Conservation (phyloP, 2,888 invertebrate species). For the Lasioglossum malachurum region DNA sequence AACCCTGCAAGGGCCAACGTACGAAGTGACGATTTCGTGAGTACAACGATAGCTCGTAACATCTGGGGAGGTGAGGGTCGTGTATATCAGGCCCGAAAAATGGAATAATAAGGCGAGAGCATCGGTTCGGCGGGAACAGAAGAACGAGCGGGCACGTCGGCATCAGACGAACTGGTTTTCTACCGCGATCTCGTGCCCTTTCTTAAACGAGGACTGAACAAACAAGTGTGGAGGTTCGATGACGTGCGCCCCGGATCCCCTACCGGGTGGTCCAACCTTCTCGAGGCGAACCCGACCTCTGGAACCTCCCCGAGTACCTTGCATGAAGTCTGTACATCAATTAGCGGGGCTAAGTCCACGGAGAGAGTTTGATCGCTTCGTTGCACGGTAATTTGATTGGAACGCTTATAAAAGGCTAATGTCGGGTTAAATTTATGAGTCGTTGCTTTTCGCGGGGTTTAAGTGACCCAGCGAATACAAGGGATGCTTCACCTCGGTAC, state of each 20-base stretch:
- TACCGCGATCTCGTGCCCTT: slow-evolving; percentile 31
- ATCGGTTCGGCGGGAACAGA: slow-evolving; percentile 1
- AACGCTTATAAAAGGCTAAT: slow-evolving; percentile 29
- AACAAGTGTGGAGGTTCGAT: slow-evolving; percentile 50
- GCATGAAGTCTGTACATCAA: slow-evolving; percentile 48
- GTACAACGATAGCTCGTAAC: not conserved
- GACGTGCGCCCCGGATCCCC: slow-evolving; percentile 45
- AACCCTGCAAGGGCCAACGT: too few relatives aligned
- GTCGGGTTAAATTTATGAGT: not conserved
- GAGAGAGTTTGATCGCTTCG: slow-evolving; percentile 36
- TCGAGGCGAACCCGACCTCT: slow-evolving; percentile 24
- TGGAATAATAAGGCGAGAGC: slow-evolving; percentile 17
- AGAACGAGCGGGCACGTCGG: slow-evolving; percentile 2
- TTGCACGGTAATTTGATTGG: slow-evolving; percentile 33
- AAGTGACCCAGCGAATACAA: not conserved
- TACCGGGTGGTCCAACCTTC: slow-evolving; percentile 58
- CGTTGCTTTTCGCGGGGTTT: not conserved
- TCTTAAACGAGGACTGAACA: slow-evolving; percentile 35
- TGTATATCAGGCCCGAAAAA: slow-evolving; percentile 24
- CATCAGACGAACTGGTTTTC: slow-evolving; percentile 46
- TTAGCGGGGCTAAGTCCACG: slow-evolving; percentile 40
- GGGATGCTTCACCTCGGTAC: not conserved
- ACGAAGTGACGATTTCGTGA: not conserved
- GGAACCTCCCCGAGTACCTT: slow-evolving; percentile 29
- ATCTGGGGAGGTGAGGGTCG: not conserved